Evolutionary conservation across 2,113 vertebrate species (phyloP).

Genomic region (Malurus melanocephalus): DNA sequence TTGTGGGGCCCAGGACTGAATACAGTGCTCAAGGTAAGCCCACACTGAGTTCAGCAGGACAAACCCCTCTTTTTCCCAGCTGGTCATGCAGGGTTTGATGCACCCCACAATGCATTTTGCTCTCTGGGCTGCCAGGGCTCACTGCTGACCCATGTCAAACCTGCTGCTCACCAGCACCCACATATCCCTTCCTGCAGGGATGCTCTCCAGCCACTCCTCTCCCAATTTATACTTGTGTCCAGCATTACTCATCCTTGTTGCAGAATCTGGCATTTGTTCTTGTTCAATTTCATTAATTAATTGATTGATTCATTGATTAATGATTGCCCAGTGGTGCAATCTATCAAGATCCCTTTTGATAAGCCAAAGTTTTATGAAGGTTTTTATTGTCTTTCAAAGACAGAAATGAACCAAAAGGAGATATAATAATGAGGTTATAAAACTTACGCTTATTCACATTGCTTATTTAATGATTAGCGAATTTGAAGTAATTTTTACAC

Average conservation of each 20-base stretch:
- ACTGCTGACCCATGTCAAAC: background rate
- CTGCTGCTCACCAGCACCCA: background rate
- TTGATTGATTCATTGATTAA: background rate
- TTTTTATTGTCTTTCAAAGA: background rate
- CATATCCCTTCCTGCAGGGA: background rate
- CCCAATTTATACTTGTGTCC: background rate
- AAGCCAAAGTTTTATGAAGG: background rate
- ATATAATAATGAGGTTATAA: background rate
- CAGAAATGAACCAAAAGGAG: background rate
- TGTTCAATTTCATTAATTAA: background rate
- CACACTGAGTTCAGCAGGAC: fast-evolving
- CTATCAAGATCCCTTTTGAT: background rate
- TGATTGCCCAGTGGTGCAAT: background rate
- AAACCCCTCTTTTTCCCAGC: background rate
- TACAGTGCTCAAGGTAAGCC: background rate
- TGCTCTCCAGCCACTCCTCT: background rate
- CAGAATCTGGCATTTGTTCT: background rate
- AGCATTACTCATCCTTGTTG: background rate
- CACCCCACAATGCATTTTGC: fast-evolving
- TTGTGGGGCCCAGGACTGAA: background rate
- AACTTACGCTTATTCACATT: background rate
- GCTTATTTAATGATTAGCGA: background rate
- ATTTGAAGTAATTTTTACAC: background rate
- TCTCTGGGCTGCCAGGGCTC: background rate
- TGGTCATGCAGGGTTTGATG: background rate